These are phyloP conservation scores for Argyra leucocephala DNA, from an alignment of 2,888 invertebrate species.

Conservation along the genomic window DNA sequence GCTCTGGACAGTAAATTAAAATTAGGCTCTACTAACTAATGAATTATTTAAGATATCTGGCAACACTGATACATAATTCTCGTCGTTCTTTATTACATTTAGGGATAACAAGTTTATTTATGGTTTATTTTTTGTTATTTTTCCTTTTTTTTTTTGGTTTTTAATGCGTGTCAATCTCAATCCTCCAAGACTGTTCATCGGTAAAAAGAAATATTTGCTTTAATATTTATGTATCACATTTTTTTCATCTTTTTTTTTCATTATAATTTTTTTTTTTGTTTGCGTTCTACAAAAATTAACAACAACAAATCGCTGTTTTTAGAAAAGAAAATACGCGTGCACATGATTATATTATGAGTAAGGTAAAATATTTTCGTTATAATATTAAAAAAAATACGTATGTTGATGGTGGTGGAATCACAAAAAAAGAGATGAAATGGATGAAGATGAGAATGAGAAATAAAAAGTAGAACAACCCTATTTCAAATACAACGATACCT, in stretches of 20 bases:
- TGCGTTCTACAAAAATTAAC: too few relatives aligned
- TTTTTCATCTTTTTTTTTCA: background rate
- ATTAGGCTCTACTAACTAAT: too few relatives aligned
- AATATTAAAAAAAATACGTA: too few relatives aligned
- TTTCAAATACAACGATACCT: background rate
- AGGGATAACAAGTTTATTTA: background rate
- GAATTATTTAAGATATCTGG: too few relatives aligned
- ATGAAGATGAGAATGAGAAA: too few relatives aligned
- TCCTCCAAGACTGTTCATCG: background rate
- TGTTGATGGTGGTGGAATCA: too few relatives aligned
- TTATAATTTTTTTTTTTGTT: background rate
- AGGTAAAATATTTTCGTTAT: background rate
- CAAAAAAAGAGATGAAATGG: too few relatives aligned
- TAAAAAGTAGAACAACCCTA: background rate
- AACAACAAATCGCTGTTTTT: too few relatives aligned
- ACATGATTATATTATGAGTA: slow-evolving; percentile 1
- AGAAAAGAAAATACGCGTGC: background rate
- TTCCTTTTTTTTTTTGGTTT: background rate
- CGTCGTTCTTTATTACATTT: too few relatives aligned
- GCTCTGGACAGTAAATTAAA: too few relatives aligned
- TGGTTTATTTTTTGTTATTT: background rate
- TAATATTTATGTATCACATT: background rate
- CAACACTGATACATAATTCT: too few relatives aligned
- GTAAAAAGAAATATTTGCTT: background rate
- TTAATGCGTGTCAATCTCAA: slow-evolving; percentile 3